Percentiles rank a stretch among this genome's conserved stretches.
These are phyloP conservation scores for Acleris laterana DNA, from an alignment of 2,888 invertebrate genomes.

Conservation along the genomic window DNA sequence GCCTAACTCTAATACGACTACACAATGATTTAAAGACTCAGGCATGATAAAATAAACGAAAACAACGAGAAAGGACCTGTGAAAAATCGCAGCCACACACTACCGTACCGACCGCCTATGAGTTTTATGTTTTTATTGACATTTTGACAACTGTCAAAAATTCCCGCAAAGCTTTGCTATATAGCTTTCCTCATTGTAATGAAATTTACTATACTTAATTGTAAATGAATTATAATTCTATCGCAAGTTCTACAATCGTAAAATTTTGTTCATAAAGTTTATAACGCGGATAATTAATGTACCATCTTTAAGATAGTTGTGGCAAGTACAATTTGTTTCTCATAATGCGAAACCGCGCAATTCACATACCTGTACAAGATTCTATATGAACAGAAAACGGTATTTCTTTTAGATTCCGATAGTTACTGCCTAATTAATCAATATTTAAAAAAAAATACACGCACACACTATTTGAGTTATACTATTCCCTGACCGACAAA, in stretches of 20 bases:
- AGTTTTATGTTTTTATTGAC: constrained; percentile 74
- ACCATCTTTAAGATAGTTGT: too few species aligned
- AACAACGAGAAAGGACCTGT: constrained; percentile 49
- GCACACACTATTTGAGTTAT: constrained; percentile 17
- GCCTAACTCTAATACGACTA: constrained; percentile 43
- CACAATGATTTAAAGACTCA: constrained; percentile 41
- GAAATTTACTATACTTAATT: not conserved
- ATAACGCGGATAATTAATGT: too few species aligned
- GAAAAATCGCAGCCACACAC: constrained; percentile 58
- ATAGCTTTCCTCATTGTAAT: constrained; percentile 8
- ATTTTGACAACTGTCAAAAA: constrained; percentile 81
- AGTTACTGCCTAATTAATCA: too few species aligned
- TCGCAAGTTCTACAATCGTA: not conserved
- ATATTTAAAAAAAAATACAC: not conserved
- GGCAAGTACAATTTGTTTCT: too few species aligned
- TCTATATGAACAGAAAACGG: too few species aligned
- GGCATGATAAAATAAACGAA: constrained; percentile 43
- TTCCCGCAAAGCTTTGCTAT: constrained; percentile 63
- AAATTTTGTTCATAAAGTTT: too few species aligned
- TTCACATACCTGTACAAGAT: too few species aligned
- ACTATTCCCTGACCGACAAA: not conserved
- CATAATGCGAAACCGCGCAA: too few species aligned
- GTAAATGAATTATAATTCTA: not conserved
- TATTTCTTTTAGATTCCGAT: too few species aligned
- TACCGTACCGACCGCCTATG: constrained; percentile 30